phyloP scores from a whole-genome alignment of 2,888 invertebrate species.

The Camponotus fellah region DNA sequence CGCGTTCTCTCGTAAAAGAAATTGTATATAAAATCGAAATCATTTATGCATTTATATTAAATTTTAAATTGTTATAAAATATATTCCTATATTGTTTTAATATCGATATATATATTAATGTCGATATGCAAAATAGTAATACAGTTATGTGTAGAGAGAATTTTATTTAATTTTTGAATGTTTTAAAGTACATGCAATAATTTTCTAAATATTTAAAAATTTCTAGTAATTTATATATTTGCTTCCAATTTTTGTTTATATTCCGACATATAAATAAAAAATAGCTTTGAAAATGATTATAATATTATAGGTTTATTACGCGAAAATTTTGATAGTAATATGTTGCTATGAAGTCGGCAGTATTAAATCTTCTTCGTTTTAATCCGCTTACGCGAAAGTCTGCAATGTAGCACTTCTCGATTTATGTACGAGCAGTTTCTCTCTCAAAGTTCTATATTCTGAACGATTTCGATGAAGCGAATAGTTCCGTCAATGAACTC shows the following conservation, averaged over 20 bases:
- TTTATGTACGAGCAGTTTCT: slow-evolving; percentile 10
- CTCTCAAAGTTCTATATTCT: slow-evolving; percentile 48
- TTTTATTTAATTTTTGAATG: not conserved
- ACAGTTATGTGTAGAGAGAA: not conserved
- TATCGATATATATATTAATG: not conserved
- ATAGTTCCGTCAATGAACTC: slow-evolving; percentile 55
- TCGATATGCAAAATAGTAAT: not conserved
- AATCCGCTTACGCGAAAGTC: slow-evolving; percentile 1
- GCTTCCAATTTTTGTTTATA: not conserved
- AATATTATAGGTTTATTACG: not conserved
- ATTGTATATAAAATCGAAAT: not conserved
- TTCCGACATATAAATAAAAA: not conserved
- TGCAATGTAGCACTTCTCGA: not conserved
- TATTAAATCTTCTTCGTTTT: slow-evolving; percentile 3
- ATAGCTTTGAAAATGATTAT: not conserved
- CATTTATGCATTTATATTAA: not conserved
- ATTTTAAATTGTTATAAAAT: not conserved
- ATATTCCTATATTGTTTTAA: not conserved
- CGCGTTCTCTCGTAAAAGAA: not conserved
- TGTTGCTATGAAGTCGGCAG: not conserved
- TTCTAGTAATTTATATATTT: not conserved
- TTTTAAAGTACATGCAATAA: not conserved
- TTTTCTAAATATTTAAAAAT: not conserved
- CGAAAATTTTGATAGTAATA: slow-evolving; percentile 8
- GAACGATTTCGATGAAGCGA: slow-evolving; percentile 48